These are phyloP conservation scores for Tricholauxania praeusta DNA, from an alignment of 2,888 invertebrate species.

Conservation along the genomic window DNA sequence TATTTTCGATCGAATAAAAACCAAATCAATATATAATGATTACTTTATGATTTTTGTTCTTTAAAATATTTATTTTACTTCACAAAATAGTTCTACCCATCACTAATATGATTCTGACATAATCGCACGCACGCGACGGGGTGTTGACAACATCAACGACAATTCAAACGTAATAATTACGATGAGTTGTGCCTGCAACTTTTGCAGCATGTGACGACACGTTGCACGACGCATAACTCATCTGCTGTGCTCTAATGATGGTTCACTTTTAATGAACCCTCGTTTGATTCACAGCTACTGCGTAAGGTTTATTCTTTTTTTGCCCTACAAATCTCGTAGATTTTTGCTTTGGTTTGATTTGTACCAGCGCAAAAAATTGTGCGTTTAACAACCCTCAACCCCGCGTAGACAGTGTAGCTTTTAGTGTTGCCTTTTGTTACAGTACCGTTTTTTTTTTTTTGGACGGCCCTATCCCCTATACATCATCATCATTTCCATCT, in stretches of 20 bases:
- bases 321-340: not conserved
- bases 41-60: too few relatives aligned
- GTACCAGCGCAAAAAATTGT: slow-evolving; percentile 5
- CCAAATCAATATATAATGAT: too few relatives aligned
- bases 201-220: slow-evolving; percentile 2
- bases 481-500: slow-evolving; percentile 9
- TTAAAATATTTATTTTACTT: too few relatives aligned
- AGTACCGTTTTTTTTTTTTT: not conserved
- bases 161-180: slow-evolving; percentile 51
- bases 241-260: slow-evolving; percentile 8
- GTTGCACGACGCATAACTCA: too few relatives aligned
- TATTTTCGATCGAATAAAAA: too few relatives aligned
- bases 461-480: slow-evolving; percentile 1
- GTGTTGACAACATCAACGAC: slow-evolving; percentile 49
- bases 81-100: too few relatives aligned
- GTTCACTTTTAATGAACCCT: slow-evolving; percentile 33
- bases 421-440: slow-evolving; percentile 14
- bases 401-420: not conserved
- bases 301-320: not conserved
- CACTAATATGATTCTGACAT: not conserved
- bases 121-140: slow-evolving; percentile 36
- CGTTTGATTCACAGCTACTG: not conserved
- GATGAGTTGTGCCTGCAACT: slow-evolving; percentile 33
- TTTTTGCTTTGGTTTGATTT: slow-evolving; percentile 12
- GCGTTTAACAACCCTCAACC: not conserved